These are phyloP conservation scores for Andrena haemorrhoa DNA, from an alignment of 2,888 invertebrate species.

Conservation along the genomic window DNA sequence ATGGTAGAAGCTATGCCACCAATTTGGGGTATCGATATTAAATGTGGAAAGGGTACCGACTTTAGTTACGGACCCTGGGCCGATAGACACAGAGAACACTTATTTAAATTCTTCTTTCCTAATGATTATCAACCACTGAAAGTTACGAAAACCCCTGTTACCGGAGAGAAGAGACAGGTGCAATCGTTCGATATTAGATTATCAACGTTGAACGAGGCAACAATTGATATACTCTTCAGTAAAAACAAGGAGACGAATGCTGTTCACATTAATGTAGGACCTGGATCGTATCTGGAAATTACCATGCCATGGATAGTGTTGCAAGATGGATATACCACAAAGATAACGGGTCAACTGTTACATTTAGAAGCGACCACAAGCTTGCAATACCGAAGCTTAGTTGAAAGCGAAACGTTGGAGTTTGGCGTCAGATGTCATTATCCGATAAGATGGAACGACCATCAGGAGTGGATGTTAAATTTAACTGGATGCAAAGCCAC, in stretches of 20 bases:
- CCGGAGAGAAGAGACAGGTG: slow-evolving; percentile 95
- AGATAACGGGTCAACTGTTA: slow-evolving; percentile 96
- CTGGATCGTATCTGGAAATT: slow-evolving; percentile 98
- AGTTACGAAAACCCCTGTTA: slow-evolving; percentile 92
- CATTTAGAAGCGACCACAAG: slow-evolving; percentile 98
- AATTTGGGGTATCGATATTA: slow-evolving; percentile 97
- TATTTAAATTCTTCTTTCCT: slow-evolving; percentile 98
- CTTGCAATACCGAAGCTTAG: slow-evolving; percentile 95
- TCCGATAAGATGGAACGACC: slow-evolving; percentile 97
- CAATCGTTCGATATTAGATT: slow-evolving; percentile 97
- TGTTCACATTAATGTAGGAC: slow-evolving; percentile 97
- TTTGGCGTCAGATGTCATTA: slow-evolving; percentile 95
- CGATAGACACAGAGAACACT: slow-evolving; percentile 96
- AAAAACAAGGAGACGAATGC: slow-evolving; percentile 98
- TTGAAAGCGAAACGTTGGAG: slow-evolving; percentile 97
- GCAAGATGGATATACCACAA: slow-evolving; percentile 95
- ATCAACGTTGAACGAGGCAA: slow-evolving; percentile 96
- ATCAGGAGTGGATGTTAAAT: slow-evolving; percentile 97
- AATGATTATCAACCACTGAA: slow-evolving; percentile 93
- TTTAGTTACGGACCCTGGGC: slow-evolving; percentile 99
- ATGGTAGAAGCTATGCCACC: slow-evolving; percentile 97
- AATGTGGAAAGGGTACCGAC: slow-evolving; percentile 96
- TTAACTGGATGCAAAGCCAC: slow-evolving; percentile 98
- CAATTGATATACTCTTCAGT: slow-evolving; percentile 98
- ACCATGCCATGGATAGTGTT: slow-evolving; percentile 97